phyloP scores from a whole-genome alignment of 1,140 invertebrate species.

The Micrasema minimum region DNA sequence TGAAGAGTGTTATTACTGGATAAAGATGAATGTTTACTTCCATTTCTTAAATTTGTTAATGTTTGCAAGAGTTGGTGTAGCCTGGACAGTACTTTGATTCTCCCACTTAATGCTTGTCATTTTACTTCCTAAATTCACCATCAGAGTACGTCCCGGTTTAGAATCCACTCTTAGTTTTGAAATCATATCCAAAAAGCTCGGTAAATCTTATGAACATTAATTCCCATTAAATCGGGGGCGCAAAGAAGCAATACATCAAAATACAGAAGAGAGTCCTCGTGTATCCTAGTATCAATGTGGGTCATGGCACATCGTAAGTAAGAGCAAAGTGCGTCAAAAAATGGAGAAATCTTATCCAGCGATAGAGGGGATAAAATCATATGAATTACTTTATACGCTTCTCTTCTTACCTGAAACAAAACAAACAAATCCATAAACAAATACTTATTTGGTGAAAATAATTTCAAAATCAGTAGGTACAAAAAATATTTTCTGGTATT shows the following conservation, averaged over 20 bases:
- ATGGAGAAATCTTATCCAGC: constrained; percentile 69
- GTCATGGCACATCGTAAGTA: constrained; percentile 89
- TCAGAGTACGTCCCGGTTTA: constrained; percentile 71
- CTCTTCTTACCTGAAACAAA: constrained; percentile 71
- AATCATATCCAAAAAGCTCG: constrained; percentile 84
- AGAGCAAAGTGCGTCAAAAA: constrained; percentile 78
- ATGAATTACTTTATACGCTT: constrained; percentile 75
- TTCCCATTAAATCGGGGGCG: constrained; percentile 70
- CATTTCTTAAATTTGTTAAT: constrained; percentile 55
- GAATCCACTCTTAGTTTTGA: constrained; percentile 73
- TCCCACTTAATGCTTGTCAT: constrained; percentile 78
- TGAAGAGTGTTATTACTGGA: constrained; percentile 3
- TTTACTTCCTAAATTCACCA: constrained; percentile 73
- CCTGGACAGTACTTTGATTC: constrained; percentile 76
- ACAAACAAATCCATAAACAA: background rate
- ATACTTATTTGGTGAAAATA: background rate
- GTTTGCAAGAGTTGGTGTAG: constrained; percentile 71
- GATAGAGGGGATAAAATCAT: constrained; percentile 70
- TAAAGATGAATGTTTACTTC: background rate
- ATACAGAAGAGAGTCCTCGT: constrained; percentile 82
- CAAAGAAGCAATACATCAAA: constrained; percentile 77
- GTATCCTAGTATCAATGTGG: constrained; percentile 80
- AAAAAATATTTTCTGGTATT: no score
- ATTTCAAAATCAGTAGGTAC: no score
- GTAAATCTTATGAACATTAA: constrained; percentile 76